Percentiles rank a stretch among this genome's conserved stretches.
Evolutionary conservation across 2,888 invertebrate species (phyloP).

Genomic region (Dicroscelio sp.): DNA sequence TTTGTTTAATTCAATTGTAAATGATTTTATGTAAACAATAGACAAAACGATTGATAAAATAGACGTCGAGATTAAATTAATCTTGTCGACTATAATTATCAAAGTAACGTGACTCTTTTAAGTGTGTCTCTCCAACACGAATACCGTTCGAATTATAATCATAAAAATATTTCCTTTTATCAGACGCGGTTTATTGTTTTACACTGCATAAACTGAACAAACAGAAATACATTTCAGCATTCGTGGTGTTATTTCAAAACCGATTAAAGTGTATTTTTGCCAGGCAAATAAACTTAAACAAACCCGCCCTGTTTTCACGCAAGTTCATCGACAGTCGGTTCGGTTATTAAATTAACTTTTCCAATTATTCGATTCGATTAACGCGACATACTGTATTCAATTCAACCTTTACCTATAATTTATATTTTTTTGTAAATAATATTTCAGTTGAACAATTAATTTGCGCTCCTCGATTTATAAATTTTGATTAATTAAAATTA

Average conservation of each 20-base stretch:
- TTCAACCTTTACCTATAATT: no score
- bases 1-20: no score
- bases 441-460: no score
- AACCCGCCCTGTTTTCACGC: not conserved
- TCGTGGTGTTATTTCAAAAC: not conserved
- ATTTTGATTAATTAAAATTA: no score
- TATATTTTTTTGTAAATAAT: no score
- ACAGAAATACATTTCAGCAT: slow-evolving; percentile 39
- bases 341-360: not conserved
- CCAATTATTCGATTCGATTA: no score
- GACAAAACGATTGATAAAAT: no score
- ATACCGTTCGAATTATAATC: slow-evolving; percentile 46
- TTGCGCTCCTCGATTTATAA: no score
- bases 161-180: slow-evolving; percentile 47
- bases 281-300: slow-evolving; percentile 22
- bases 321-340: slow-evolving; percentile 22
- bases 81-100: not conserved
- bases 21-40: no score
- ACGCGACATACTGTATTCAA: no score
- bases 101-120: not conserved
- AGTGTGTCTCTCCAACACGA: slow-evolving; percentile 1
- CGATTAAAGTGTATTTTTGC: slow-evolving; percentile 12
- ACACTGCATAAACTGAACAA: slow-evolving; percentile 17
- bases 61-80: no score
- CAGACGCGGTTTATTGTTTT: slow-evolving; percentile 38